Evolutionary conservation across 2,797 vertebrate genomes (phyloP), one percentile per base, ranked within the genome.

Genomic region (Neopelma chrysocephalum): DNA sequence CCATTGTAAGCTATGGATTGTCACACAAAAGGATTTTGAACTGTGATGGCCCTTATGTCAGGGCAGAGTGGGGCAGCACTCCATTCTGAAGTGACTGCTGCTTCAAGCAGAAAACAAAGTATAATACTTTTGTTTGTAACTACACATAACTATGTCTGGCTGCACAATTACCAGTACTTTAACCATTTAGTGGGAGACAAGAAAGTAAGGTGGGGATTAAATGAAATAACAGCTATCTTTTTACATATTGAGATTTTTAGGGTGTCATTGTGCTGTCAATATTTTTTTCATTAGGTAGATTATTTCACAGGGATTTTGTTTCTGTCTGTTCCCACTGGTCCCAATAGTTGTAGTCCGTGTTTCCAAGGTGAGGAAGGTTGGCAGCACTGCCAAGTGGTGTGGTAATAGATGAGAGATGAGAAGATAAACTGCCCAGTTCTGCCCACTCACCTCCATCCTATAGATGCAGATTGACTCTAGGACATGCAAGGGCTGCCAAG

Each of bases 401-500:
- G 76, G 40, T 95, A 95, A 97, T 97, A 97, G 98, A 97, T 58
- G 94, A 95, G 95, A 77, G 96, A 82, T 21, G 90, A 71, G 56
- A 96, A 96, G 96, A 97, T 96, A 97, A 97, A 97, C 94, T 93
- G 89, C 66, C 61, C 14, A 15, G 87, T 96, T 80, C 96, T 94
- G 92, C 95, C 96, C 84, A 92, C 92, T 97, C 79, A 75, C 89
- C 96, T 97, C 93, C 94, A 89, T 97, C 94, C 94, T 95, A 97
- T 90, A 94, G 95, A 87, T 11, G 65, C 66, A 96, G 93, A 97
- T 92, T 93, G 96, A 97, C 93, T 97, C 71, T 6, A 70, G 93
- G 93, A 97, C 93, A 91, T 60, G 91, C 88, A 97, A 97, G 91
- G 97, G 95, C 96, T 98, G 95, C 95, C 95, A 97, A 97, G 95